Conservation (phyloP, 92 coral and sea anemone species). For the Siderastrea radians region DNA sequence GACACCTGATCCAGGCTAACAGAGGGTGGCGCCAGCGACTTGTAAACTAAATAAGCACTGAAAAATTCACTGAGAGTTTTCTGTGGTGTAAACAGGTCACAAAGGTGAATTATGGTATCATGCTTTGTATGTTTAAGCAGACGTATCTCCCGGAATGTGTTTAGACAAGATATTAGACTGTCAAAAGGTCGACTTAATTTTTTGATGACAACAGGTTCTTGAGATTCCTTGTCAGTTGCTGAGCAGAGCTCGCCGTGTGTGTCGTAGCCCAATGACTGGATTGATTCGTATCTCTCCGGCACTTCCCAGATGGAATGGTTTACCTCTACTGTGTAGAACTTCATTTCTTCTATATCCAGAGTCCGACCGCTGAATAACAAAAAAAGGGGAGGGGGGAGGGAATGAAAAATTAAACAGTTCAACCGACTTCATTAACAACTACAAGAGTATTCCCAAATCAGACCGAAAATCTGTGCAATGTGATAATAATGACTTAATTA, state of each 20-base stretch:
- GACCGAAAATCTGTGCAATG: no score
- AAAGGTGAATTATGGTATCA: conserved; percentile 14
- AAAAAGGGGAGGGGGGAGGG: neutral
- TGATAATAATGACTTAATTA: no score
- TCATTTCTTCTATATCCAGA: neutral
- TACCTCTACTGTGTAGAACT: conserved; percentile 11
- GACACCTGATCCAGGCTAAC: neutral
- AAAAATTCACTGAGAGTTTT: conserved; percentile 5
- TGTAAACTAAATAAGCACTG: conserved; percentile 1
- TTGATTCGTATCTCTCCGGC: conserved; percentile 7
- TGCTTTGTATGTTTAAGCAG: conserved; percentile 3
- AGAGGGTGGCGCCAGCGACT: conserved; percentile 1
- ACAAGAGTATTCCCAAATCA: no score
- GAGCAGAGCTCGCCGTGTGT: conserved; percentile 5
- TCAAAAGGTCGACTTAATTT: conserved; percentile 5
- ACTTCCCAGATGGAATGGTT: conserved; percentile 3
- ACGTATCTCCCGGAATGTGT: conserved; percentile 16
- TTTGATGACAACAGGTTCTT: conserved; percentile 6
- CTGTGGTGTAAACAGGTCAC: conserved; percentile 19
- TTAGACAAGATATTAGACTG: conserved; percentile 5
- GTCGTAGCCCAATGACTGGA: conserved; percentile 11
- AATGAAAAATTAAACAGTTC: no score
- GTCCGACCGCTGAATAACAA: neutral
- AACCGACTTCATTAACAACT: no score
- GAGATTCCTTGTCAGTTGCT: conserved; percentile 13